Evolutionary conservation across 2,888 invertebrate genomes (phyloP).

Genomic region (Sepioteuthis lessoniana): DNA sequence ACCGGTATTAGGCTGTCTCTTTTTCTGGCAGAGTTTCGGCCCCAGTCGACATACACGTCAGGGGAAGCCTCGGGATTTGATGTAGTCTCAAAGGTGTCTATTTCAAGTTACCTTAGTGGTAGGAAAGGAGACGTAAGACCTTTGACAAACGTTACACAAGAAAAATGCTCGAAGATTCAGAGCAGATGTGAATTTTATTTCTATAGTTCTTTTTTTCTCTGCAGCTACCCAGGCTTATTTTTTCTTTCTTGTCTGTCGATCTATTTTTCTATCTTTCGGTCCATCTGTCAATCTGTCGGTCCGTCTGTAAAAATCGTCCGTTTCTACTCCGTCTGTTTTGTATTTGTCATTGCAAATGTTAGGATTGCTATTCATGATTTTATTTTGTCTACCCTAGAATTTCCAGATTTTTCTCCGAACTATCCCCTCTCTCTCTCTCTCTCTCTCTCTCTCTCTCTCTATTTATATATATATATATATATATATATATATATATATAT

Average conservation of each 20-base stretch:
- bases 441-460: not conserved
- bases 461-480: not conserved
- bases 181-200: not conserved
- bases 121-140: conserved; percentile 9
- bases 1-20: not conserved
- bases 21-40: conserved; percentile 15
- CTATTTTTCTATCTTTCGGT: not conserved
- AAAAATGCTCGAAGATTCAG: not conserved
- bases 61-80: not conserved
- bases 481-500: too few relatives aligned
- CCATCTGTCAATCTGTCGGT: not conserved
- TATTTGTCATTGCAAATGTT: not conserved
- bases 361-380: not conserved
- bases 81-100: not conserved
- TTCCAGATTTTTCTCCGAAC: not conserved
- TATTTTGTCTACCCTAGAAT: not conserved
- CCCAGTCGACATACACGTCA: not conserved
- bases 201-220: not conserved
- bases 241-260: not conserved
- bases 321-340: not conserved
- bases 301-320: not conserved
- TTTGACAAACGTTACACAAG: not conserved
- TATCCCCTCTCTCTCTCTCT: not conserved
- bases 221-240: not conserved
- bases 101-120: not conserved